Conservation (phyloP, 2,888 invertebrate genomes). For the Criorhina ranunculi region DNA sequence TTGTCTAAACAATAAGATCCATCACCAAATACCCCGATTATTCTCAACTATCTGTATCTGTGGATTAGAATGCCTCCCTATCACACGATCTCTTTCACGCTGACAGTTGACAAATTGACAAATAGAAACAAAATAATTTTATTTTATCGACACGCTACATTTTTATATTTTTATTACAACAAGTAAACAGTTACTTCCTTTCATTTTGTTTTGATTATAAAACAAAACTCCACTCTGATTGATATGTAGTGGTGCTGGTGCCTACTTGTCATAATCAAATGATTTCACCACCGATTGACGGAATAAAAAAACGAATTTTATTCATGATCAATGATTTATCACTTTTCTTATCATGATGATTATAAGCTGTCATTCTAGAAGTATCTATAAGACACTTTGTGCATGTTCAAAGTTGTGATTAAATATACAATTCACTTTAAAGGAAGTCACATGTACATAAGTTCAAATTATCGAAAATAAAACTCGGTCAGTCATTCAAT, state of each 20-base stretch:
- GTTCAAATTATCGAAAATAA: background rate
- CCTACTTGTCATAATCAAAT: slow-evolving; percentile 4
- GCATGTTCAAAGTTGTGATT: background rate
- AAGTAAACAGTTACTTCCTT: background rate
- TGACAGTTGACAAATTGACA: too few species aligned
- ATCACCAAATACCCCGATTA: too few species aligned
- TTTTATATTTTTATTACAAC: background rate
- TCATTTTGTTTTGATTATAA: background rate
- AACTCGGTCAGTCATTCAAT: slow-evolving; percentile 1
- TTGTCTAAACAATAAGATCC: too few species aligned
- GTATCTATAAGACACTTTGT: background rate
- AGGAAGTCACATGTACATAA: background rate
- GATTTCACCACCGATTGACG: background rate
- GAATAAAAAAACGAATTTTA: background rate
- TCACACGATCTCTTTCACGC: too few species aligned
- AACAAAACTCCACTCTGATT: background rate
- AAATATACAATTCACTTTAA: background rate
- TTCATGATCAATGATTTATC: slow-evolving; percentile 2
- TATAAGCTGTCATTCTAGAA: background rate
- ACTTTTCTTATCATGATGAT: slow-evolving; percentile 3
- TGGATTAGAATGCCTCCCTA: too few species aligned
- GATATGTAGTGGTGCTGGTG: background rate
- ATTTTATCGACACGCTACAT: too few species aligned
- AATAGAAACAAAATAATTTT: too few species aligned
- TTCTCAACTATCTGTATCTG: too few species aligned